Percentiles rank a stretch among this genome's conserved stretches.
phyloP scores from a whole-genome alignment of 2,797 vertebrate species.

The Enteromius mattozi region DNA sequence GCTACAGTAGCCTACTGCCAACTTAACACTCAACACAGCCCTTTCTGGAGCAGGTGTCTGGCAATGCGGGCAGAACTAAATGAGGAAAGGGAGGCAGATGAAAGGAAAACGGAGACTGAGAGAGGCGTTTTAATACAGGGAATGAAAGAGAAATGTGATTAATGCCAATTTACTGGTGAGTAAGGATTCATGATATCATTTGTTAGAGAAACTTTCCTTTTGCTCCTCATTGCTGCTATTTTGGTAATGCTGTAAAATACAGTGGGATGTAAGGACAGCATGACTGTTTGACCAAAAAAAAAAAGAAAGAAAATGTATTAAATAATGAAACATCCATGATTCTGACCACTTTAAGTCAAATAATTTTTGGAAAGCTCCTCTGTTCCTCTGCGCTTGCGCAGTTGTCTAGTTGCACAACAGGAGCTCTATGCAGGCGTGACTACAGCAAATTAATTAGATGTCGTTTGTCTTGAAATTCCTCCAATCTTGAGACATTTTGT shows the following conservation, averaged over 20 bases:
- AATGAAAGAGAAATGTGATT: slow-evolving; percentile 48
- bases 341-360: neutral
- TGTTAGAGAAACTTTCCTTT: neutral
- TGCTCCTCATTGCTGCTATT: neutral
- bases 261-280: neutral
- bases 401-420: neutral
- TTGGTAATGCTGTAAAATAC: neutral
- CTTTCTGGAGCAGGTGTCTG: slow-evolving; percentile 78
- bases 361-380: neutral
- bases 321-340: neutral
- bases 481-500: neutral
- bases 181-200: slow-evolving; percentile 29
- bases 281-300: neutral
- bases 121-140: slow-evolving; percentile 39
- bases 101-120: slow-evolving; percentile 44
- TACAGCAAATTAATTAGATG: neutral
- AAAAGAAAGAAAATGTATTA: no score
- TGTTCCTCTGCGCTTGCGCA: neutral
- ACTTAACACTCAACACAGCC: slow-evolving; percentile 50
- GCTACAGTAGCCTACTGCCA: slow-evolving; percentile 48
- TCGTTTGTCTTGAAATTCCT: neutral
- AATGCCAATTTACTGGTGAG: slow-evolving; percentile 44
- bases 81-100: slow-evolving; percentile 37
- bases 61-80: slow-evolving; percentile 33
- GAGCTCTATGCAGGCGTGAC: neutral